Evolutionary conservation across 2,888 invertebrate genomes (phyloP).

Genomic region (Portevinia maculata): DNA sequence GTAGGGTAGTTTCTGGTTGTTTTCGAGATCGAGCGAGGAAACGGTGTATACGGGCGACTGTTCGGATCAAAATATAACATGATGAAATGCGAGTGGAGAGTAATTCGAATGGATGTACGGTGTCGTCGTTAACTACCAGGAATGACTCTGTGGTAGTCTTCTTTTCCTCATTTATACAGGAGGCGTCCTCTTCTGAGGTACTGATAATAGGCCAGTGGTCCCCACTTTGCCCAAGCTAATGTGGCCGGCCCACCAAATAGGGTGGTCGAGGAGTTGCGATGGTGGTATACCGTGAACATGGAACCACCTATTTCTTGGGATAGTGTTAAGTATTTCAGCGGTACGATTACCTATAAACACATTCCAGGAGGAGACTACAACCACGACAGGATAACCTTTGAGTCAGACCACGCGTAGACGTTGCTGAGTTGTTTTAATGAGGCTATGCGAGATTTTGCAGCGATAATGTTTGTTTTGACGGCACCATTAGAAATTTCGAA

Average conservation of each 20-base stretch:
- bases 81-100: background rate
- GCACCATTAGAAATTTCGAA: background rate
- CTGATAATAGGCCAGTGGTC: constrained; percentile 6
- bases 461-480: no score
- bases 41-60: no score
- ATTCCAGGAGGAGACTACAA: background rate
- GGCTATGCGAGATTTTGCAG: background rate
- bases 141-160: background rate
- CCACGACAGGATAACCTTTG: constrained; percentile 1
- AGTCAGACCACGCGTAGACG: no score
- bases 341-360: no score
- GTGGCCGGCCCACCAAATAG: constrained; percentile 26
- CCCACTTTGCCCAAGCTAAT: background rate
- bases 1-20: no score
- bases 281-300: background rate
- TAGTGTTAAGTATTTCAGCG: no score
- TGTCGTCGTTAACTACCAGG: background rate
- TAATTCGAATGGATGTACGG: background rate
- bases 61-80: background rate
- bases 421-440: background rate
- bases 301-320: no score
- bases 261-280: background rate
- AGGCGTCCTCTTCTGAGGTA: background rate
- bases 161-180: background rate
- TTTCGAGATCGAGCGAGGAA: no score